Conservation (phyloP, 2,888 invertebrate genomes). For the Dyspetes luteomarginatus region DNA sequence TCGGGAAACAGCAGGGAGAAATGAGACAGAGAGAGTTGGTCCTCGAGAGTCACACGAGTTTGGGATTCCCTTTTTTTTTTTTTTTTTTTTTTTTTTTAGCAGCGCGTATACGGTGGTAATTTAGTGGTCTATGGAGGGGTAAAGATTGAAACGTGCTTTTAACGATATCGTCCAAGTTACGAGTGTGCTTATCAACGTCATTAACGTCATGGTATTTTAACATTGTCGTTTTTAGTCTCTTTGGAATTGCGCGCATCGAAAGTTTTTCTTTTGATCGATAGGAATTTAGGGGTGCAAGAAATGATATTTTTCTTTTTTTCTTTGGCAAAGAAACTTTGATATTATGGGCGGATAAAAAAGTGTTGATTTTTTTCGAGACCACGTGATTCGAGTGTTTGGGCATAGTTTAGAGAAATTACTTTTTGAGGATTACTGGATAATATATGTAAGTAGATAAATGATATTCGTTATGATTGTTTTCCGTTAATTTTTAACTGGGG, state of each 20-base stretch:
- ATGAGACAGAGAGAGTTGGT: not conserved
- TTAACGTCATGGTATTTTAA: not conserved
- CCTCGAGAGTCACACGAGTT: conserved; percentile 2
- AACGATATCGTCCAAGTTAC: conserved; percentile 1
- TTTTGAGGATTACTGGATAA: not conserved
- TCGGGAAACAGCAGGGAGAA: not conserved
- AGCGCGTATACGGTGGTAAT: not conserved
- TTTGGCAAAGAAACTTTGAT: not conserved
- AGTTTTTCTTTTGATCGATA: no score
- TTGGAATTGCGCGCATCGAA: no score
- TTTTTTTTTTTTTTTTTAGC: not conserved
- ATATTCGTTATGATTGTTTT: not conserved
- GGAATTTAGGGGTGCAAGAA: no score
- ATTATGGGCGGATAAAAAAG: not conserved
- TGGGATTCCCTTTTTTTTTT: not conserved
- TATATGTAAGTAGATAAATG: conserved; percentile 8
- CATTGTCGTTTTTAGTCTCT: no score
- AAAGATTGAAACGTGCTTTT: not conserved
- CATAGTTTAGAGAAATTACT: not conserved
- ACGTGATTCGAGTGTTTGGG: not conserved
- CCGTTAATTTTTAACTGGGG: not conserved
- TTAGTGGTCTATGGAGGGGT: not conserved
- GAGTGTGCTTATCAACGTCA: not conserved
- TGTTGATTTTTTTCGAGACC: not conserved
- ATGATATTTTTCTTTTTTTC: conserved; percentile 16